These are phyloP conservation scores for Cantharis rufa DNA, from an alignment of 2,888 invertebrate genomes.

Conservation along the genomic window DNA sequence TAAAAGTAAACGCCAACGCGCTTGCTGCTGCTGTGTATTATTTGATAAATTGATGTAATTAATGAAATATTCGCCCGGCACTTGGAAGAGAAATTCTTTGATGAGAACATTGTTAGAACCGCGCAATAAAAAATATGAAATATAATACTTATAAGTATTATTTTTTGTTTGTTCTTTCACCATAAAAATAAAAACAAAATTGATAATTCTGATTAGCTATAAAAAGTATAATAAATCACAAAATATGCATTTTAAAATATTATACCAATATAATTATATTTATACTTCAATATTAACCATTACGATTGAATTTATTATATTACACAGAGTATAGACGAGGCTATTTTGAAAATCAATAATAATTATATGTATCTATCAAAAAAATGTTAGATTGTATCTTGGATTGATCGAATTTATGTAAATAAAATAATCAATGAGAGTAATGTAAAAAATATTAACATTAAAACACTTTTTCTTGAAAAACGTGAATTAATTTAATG, in stretches of 20 bases:
- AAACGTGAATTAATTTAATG: background rate
- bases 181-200: background rate
- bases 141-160: background rate
- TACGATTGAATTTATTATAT: background rate
- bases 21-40: no score
- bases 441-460: background rate
- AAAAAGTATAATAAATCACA: background rate
- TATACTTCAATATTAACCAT: background rate
- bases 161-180: background rate
- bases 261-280: background rate
- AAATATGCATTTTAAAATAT: background rate
- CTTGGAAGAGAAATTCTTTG: background rate
- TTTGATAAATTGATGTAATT: background rate
- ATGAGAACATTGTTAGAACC: background rate
- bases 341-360: background rate
- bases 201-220: background rate
- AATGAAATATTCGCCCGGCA: background rate
- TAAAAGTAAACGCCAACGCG: background rate
- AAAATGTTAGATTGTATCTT: background rate
- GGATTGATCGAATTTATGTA: background rate
- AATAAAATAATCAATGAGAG: background rate
- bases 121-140: background rate
- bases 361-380: background rate
- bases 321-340: background rate
- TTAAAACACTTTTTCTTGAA: background rate